Conservation (phyloP, 2,888 invertebrate genomes). For the Agrypnus murinus region DNA sequence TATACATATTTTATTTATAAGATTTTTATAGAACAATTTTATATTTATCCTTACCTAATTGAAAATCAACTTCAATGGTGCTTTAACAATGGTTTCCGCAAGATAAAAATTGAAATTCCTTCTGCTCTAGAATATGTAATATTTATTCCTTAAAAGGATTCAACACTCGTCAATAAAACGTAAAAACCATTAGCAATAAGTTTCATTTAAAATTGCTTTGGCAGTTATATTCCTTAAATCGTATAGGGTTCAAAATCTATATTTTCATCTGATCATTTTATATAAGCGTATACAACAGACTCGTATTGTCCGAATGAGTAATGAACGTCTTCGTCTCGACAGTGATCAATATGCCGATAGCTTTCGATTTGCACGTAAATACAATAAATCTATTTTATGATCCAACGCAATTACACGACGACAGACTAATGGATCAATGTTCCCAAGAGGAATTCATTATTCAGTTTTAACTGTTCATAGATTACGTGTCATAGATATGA, state of each 20-base stretch:
- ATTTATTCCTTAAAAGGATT: conserved; percentile 4
- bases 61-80: too few relatives aligned
- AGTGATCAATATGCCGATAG: conserved; percentile 43
- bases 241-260: conserved; percentile 7
- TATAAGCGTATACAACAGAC: conserved; percentile 9
- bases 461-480: conserved; percentile 31
- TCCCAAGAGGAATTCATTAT: conserved; percentile 31
- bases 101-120: too few relatives aligned
- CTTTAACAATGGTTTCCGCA: too few relatives aligned
- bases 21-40: too few relatives aligned
- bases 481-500: neutral
- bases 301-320: conserved; percentile 12
- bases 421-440: conserved; percentile 58
- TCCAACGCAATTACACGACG: conserved; percentile 60
- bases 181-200: conserved; percentile 4
- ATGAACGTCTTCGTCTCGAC: conserved; percentile 27
- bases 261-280: conserved; percentile 16
- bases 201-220: conserved; percentile 7
- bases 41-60: too few relatives aligned
- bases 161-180: neutral
- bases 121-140: too few relatives aligned
- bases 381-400: conserved; percentile 61
- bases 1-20: too few relatives aligned
- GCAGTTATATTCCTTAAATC: conserved; percentile 19
- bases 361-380: conserved; percentile 58